Percentiles rank a stretch among this genome's conserved stretches.
These are phyloP conservation scores for Odocoileus virginianus DNA, from an alignment of 2,113 vertebrate genomes.

Conservation along the genomic window DNA sequence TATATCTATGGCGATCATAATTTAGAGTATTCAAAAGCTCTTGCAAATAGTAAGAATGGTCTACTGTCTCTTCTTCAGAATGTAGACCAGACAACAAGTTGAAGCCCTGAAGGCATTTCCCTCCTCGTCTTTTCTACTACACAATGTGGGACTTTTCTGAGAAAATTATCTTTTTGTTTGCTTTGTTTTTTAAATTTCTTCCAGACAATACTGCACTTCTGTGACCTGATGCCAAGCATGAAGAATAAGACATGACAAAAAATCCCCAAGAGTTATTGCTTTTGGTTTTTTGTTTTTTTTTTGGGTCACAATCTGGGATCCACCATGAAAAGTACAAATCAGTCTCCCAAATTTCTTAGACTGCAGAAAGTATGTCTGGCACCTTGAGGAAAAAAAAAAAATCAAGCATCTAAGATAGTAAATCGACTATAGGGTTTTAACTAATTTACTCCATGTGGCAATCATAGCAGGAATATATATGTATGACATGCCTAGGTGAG, in stretches of 20 bases:
- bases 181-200: not conserved
- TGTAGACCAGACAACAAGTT: not conserved
- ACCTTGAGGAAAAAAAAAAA: not conserved
- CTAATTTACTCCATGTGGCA: not conserved
- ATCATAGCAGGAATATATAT: not conserved
- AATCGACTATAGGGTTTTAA: not conserved
- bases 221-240: not conserved
- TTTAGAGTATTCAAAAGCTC: not conserved
- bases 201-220: not conserved
- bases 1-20: not conserved
- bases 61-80: not conserved
- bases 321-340: slow-evolving; percentile 18
- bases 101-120: not conserved
- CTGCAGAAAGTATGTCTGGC: not conserved
- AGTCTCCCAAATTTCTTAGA: slow-evolving; percentile 23
- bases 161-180: not conserved
- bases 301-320: not conserved
- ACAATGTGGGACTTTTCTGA: not conserved
- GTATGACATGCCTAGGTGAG: not conserved
- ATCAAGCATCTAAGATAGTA: not conserved
- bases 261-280: not conserved
- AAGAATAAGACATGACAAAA: not conserved
- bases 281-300: not conserved
- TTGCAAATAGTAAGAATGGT: not conserved
- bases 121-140: not conserved